Base-by-base conservation (phyloP, 1,140 invertebrate genomes). In the Paramacrobiotus metropolitanus region DNA sequence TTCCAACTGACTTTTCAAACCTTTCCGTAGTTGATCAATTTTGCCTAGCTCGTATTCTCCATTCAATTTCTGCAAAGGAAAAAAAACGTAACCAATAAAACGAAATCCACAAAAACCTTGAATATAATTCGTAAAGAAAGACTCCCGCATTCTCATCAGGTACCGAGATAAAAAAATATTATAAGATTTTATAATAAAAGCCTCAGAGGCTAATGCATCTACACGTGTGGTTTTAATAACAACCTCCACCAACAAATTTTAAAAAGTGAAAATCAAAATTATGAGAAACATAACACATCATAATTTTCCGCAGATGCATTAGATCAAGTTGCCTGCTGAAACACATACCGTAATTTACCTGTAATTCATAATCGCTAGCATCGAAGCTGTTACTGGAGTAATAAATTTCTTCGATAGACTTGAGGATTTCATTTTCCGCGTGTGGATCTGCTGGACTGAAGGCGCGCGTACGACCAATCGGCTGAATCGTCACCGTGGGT, bases 331-430 rank as follows among this genome's bases (percentile, higher is more conserved):
- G n/a, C n/a, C n/a, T n/a, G n/a, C n/a, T n/a, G n/a, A n/a, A 24
- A 21, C 3, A 60, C 30, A 20, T 28, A 59, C 24, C 3, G 40
- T 30, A 44, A 62, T 60, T 60, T 70, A 81, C 81, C 68, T 77
- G 71, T 24, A 85, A 68, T 70, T 84, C 82, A 69, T 81, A 80
- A 62, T 80, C 70, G 67, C 79, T 79, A 1, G 81, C 76, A 73
- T 85, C 82, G 70, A 81, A 81, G 60, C 71, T 70, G 48, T 75
- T 75, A 67, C 78, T 73, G 2, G 70, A 75, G 59, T 82, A 85
- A 71, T 84, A 86, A 66, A 78, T 76, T 29, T 75, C 69, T 67
- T 84, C 80, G 55, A 85, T 83, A 20, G 79, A 78, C 62, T 83
- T 81, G 24, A 86, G 71, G 48, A 84, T 80, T 68, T 84, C 81